Percentiles rank a stretch among this genome's conserved stretches.
These are phyloP conservation scores for Aphrocallistes beatrix DNA, from an alignment of 37 sponge, comb jelly and placozoan genomes.

Conservation along the genomic window DNA sequence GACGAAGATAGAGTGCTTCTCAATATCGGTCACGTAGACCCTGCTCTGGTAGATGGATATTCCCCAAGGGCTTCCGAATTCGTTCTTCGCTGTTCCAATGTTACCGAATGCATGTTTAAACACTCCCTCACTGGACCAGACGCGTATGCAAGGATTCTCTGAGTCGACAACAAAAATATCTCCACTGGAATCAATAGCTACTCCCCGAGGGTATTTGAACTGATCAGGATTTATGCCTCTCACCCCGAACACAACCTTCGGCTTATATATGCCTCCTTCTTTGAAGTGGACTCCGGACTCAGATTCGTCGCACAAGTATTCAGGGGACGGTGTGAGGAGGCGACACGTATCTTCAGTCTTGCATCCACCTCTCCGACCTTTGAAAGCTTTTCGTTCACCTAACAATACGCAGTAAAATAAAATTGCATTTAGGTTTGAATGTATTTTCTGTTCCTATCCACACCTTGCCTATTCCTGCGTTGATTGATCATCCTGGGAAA, in stretches of 20 bases:
- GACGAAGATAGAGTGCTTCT: neutral
- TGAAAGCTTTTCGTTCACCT: neutral
- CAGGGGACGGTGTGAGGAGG: neutral
- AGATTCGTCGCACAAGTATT: neutral
- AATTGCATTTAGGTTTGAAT: neutral
- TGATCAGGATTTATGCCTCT: neutral
- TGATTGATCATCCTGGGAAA: neutral
- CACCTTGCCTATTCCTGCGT: neutral
- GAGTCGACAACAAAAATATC: conserved; percentile 1
- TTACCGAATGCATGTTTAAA: neutral
- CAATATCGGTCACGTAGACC: neutral
- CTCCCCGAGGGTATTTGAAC: neutral
- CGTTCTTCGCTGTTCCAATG: neutral
- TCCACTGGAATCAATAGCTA: neutral
- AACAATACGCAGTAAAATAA: neutral
- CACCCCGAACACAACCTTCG: neutral
- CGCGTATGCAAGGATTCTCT: conserved; percentile 7
- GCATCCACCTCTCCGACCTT: neutral
- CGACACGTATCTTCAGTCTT: neutral
- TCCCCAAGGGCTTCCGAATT: neutral
- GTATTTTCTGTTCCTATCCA: neutral
- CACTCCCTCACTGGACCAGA: neutral
- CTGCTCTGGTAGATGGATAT: neutral
- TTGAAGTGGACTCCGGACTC: neutral
- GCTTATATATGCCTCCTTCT: neutral